phyloP scores from a whole-genome alignment of 2,888 invertebrate genomes.

The Meiosimyza decipiens region DNA sequence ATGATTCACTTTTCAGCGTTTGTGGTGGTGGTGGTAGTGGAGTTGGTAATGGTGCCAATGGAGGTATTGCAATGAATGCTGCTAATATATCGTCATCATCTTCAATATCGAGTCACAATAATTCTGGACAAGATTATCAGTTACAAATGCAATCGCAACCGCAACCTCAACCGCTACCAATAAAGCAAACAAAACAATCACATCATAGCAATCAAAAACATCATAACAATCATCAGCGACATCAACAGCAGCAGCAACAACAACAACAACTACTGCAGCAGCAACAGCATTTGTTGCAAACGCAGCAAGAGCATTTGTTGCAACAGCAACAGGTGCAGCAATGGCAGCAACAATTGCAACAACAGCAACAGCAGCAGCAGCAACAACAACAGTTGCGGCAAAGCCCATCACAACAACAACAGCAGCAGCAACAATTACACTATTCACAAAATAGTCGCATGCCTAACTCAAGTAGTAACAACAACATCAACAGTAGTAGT shows the following conservation, averaged over 20 bases:
- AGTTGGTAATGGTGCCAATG: slow-evolving; percentile 45
- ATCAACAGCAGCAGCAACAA: slow-evolving; percentile 52
- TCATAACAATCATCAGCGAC: slow-evolving; percentile 52
- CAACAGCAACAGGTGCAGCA: slow-evolving; percentile 47
- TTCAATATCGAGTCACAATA: slow-evolving; percentile 53
- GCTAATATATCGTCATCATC: slow-evolving; percentile 51
- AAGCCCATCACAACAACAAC: slow-evolving; percentile 35
- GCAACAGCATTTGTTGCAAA: slow-evolving; percentile 38
- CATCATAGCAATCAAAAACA: slow-evolving; percentile 52
- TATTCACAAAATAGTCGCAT: slow-evolving; percentile 32
- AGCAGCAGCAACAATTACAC: slow-evolving; percentile 35
- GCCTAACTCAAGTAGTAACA: slow-evolving; percentile 40
- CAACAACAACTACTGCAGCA: slow-evolving; percentile 48
- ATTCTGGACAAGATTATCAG: slow-evolving; percentile 52
- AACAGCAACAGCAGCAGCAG: slow-evolving; percentile 46
- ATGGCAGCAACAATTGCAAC: slow-evolving; percentile 44
- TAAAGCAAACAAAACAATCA: slow-evolving; percentile 54
- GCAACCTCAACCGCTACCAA: slow-evolving; percentile 33
- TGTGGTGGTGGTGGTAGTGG: slow-evolving; percentile 52
- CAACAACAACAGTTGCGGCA: slow-evolving; percentile 41
- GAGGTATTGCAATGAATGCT: slow-evolving; percentile 40
- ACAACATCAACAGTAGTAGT: slow-evolving; percentile 41
- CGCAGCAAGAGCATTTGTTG: slow-evolving; percentile 41
- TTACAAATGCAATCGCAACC: slow-evolving; percentile 40
- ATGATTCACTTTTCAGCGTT: slow-evolving; percentile 63